Evolutionary conservation across 2,888 invertebrate species (phyloP).

Genomic region (Ormyrus thymus): DNA sequence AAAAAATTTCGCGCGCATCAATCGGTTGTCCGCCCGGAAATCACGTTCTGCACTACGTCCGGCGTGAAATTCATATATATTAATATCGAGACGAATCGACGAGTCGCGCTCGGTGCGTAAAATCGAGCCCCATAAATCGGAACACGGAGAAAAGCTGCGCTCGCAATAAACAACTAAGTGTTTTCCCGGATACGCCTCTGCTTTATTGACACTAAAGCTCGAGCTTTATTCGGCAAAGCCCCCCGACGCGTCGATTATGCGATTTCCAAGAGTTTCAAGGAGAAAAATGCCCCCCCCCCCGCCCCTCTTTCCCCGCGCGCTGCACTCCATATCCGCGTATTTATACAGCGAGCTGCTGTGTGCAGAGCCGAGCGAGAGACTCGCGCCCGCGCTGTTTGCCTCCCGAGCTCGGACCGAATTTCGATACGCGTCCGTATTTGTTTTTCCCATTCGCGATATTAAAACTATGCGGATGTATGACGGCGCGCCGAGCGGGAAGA

Average conservation of each 20-base stretch:
- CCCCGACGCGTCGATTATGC: slow-evolving; percentile 4
- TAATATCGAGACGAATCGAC: no score
- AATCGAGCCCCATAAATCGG: not conserved
- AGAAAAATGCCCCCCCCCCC: not conserved
- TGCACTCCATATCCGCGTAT: slow-evolving; percentile 43
- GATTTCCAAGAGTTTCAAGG: not conserved
- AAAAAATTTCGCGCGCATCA: no score
- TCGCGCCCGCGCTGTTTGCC: no score
- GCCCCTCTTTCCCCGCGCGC: not conserved
- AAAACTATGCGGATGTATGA: slow-evolving; percentile 43
- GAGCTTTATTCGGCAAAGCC: slow-evolving; percentile 39
- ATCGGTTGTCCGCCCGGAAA: no score
- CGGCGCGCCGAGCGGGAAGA: not conserved
- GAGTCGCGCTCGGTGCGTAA: not conserved
- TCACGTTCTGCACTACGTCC: no score
- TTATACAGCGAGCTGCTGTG: no score
- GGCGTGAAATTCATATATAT: no score
- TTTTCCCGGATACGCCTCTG: slow-evolving; percentile 5
- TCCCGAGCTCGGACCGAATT: slow-evolving; percentile 49
- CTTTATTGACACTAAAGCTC: not conserved
- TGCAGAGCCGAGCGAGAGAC: no score
- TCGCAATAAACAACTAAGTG: slow-evolving; percentile 31
- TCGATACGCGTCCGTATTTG: slow-evolving; percentile 52
- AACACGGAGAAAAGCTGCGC: slow-evolving; percentile 4
- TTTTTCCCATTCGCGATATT: slow-evolving; percentile 57